phyloP scores from a whole-genome alignment of 2,113 vertebrate genomes.

The Octodon degus region DNA sequence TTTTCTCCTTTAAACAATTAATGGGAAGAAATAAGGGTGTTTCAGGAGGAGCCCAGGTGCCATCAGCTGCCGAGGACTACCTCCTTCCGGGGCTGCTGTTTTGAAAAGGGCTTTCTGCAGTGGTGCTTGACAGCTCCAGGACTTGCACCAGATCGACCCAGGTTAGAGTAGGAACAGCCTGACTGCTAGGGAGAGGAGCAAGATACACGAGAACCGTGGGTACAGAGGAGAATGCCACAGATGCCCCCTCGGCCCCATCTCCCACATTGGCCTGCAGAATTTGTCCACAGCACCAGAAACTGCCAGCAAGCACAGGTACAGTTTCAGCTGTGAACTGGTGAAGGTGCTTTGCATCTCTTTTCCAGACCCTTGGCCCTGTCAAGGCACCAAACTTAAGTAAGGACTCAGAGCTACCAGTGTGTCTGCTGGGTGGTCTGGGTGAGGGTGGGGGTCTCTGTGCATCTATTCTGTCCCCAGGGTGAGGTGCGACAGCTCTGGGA shows the following conservation, averaged over 20 bases:
- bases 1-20: conserved; percentile 31
- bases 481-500: neutral
- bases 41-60: neutral
- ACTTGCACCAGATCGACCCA: neutral
- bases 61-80: neutral
- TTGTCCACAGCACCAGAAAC: neutral
- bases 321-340: neutral
- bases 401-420: neutral
- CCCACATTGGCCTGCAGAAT: neutral
- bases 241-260: neutral
- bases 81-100: neutral
- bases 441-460: neutral
- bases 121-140: neutral
- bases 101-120: conserved; percentile 23
- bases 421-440: neutral
- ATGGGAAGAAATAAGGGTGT: conserved; percentile 15
- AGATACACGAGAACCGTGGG: neutral
- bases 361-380: neutral
- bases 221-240: neutral
- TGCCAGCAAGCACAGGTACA: rapidly evolving
- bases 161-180: neutral
- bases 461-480: rapidly evolving
- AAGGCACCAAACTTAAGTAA: neutral
- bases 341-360: neutral
- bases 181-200: neutral